These are phyloP conservation scores for Trissolcus japonicus DNA, from an alignment of 2,888 invertebrate species.

Conservation along the genomic window DNA sequence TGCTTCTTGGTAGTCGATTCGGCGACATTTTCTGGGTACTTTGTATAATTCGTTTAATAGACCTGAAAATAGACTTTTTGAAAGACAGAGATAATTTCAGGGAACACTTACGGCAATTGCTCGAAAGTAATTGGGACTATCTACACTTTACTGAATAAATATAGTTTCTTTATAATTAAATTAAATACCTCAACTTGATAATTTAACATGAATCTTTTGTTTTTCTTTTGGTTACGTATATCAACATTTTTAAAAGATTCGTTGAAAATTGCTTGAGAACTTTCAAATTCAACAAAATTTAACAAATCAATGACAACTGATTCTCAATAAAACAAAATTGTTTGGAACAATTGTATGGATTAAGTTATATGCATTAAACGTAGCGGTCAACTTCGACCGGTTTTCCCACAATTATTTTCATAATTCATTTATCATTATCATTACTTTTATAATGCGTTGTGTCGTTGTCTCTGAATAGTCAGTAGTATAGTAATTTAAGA, in stretches of 20 bases:
- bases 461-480: constrained; percentile 76
- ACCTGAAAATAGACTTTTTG: not conserved
- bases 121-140: not conserved
- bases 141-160: too few species aligned
- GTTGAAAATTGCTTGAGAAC: constrained; percentile 14
- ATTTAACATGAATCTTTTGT: constrained; percentile 7
- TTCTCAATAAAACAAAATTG: constrained; percentile 24
- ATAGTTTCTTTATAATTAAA: too few species aligned
- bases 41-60: too few species aligned
- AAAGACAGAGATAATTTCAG: constrained; percentile 5
- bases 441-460: constrained; percentile 75
- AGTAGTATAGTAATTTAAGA: constrained; percentile 61
- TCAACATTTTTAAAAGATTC: constrained; percentile 43
- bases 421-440: constrained; percentile 68
- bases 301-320: constrained; percentile 27
- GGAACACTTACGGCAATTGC: constrained; percentile 7
- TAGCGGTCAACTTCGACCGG: constrained; percentile 51
- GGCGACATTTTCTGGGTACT: constrained; percentile 8
- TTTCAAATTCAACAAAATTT: constrained; percentile 22
- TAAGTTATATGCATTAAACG: constrained; percentile 58
- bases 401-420: constrained; percentile 57
- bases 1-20: constrained; percentile 70
- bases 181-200: too few species aligned
- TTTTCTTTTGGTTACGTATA: constrained; percentile 38
- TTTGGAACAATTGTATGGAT: constrained; percentile 46